Conservation (phyloP, 2,113 vertebrate species). For the Equus quagga region DNA sequence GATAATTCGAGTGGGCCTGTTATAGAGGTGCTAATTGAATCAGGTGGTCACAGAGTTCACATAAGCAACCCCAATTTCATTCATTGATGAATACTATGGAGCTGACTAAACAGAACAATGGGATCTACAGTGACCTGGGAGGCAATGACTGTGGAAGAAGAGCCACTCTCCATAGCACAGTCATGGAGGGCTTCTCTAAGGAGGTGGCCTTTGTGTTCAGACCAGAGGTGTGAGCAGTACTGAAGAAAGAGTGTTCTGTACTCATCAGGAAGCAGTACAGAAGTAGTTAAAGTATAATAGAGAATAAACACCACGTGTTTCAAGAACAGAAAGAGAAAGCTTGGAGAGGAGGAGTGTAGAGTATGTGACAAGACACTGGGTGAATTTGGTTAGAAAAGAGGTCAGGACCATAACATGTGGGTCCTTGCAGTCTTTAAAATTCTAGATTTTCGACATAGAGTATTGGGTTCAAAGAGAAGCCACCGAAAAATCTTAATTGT, state of each 20-base stretch:
- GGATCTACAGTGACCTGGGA: not conserved
- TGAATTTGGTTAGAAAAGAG: not conserved
- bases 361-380: fast-evolving
- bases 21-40: not conserved
- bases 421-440: not conserved
- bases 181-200: not conserved
- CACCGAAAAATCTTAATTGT: not conserved
- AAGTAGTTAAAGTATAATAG: not conserved
- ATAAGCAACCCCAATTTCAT: not conserved
- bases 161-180: too few species aligned
- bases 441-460: not conserved
- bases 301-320: not conserved
- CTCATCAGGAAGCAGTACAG: not conserved
- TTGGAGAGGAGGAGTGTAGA: not conserved
- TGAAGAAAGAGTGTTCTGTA: not conserved
- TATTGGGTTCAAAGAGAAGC: not conserved
- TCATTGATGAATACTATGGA: not conserved
- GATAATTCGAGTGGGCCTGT: not conserved
- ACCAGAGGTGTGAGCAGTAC: too few species aligned
- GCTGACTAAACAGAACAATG: not conserved
- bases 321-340: not conserved
- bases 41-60: not conserved
- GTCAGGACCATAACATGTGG: not conserved
- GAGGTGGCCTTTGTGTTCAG: not conserved
- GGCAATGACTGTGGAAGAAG: not conserved